Conservation (phyloP, 2,797 vertebrate genomes). For the Kryptolebias ocellatus region DNA sequence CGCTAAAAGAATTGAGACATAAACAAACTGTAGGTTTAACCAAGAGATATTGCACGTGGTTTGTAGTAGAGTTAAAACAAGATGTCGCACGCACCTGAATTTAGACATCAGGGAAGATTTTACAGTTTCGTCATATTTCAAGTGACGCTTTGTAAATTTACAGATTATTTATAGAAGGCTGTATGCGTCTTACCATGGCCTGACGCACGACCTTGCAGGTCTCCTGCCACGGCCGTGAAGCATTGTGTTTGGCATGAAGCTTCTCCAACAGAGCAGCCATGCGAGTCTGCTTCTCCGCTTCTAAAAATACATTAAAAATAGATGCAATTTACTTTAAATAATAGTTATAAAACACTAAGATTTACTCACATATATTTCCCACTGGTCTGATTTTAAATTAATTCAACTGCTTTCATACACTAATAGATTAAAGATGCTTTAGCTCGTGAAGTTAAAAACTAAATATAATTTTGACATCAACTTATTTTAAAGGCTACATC, state of each 20-base stretch:
- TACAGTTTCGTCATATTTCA: neutral
- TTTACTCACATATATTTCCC: neutral
- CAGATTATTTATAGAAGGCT: neutral
- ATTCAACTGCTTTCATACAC: no score
- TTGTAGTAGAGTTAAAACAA: neutral
- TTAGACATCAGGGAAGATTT: neutral
- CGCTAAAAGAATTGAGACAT: no score
- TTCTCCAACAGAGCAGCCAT: constrained; percentile 91
- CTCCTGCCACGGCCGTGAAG: constrained; percentile 94
- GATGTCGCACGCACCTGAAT: neutral
- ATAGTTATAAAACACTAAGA: neutral
- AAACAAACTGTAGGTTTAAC: neutral
- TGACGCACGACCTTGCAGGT: constrained; percentile 96
- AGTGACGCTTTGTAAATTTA: neutral
- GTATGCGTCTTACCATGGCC: constrained; percentile 89
- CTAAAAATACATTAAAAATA: constrained; percentile 67
- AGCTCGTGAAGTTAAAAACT: neutral
- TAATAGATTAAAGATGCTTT: no score
- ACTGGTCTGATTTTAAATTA: neutral
- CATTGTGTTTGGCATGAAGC: constrained; percentile 94
- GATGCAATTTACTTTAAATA: neutral
- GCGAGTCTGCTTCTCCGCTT: constrained; percentile 91
- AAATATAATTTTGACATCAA: neutral
- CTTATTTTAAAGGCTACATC: no score
- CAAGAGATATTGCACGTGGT: neutral